Conservation (phyloP, 2,888 invertebrate species). For the Pristionchus entomophagus region DNA sequence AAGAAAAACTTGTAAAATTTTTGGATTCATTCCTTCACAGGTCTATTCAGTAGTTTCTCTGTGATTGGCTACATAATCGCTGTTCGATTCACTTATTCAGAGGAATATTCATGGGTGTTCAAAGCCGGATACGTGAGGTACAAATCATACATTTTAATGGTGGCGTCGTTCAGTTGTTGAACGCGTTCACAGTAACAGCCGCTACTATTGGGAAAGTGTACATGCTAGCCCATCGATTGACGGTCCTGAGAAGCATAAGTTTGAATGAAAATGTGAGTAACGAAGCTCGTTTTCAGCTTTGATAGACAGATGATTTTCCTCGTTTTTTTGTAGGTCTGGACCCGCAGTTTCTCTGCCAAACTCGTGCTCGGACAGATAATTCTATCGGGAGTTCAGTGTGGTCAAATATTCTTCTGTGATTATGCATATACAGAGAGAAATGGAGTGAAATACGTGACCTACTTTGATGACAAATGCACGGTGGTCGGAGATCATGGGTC, state of each 20-base stretch:
- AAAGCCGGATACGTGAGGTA: neutral
- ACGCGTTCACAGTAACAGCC: neutral
- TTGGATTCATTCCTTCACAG: neutral
- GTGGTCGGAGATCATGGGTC: neutral
- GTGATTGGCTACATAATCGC: neutral
- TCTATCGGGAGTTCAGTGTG: too few species aligned
- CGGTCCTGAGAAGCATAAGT: neutral
- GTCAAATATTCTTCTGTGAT: neutral
- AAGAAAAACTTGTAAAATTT: neutral
- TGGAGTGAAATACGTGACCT: neutral
- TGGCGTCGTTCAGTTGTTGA: neutral
- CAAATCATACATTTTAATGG: too few species aligned
- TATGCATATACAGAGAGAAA: neutral
- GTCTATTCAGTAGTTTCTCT: neutral
- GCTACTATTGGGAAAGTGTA: neutral
- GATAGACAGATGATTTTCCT: too few species aligned
- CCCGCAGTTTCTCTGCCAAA: neutral
- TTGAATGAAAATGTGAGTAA: neutral
- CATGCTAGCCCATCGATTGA: neutral
- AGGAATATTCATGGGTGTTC: neutral
- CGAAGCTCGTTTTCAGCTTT: neutral
- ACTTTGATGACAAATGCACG: neutral
- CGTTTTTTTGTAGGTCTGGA: neutral
- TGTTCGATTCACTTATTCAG: neutral
- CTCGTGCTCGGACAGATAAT: neutral